phyloP scores from a whole-genome alignment of 2,888 invertebrate species.

The Boloria selene region DNA sequence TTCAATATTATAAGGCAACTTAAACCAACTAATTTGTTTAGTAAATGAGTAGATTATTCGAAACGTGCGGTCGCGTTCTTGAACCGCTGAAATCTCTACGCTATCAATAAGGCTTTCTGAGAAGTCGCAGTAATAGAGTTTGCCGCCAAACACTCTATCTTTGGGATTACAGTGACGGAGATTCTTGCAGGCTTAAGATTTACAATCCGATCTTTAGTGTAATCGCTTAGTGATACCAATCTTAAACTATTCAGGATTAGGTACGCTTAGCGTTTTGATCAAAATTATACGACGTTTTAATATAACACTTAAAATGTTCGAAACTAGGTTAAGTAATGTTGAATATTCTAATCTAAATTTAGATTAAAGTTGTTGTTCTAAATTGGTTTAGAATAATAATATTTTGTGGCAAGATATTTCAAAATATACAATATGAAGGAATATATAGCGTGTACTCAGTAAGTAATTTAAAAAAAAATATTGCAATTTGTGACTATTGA shows the following conservation, averaged over 20 bases:
- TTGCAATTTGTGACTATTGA: no score
- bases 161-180: constrained; percentile 59
- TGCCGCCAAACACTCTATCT: constrained; percentile 65
- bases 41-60: constrained; percentile 37
- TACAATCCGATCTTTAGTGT: constrained; percentile 70
- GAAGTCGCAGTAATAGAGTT: constrained; percentile 45
- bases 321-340: background rate
- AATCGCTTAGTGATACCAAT: constrained; percentile 63
- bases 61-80: constrained; percentile 35
- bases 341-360: no score
- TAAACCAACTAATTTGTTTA: constrained; percentile 35
- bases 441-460: no score
- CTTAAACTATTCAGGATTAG: constrained; percentile 40
- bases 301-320: background rate
- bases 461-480: no score
- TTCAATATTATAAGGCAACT: constrained; percentile 8
- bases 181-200: constrained; percentile 59
- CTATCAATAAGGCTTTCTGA: constrained; percentile 49
- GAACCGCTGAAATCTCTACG: constrained; percentile 38
- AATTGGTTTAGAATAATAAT: no score
- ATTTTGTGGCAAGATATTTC: no score
- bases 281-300: constrained; percentile 4
- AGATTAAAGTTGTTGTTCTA: no score
- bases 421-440: no score
- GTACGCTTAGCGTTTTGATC: constrained; percentile 20